phyloP scores from a whole-genome alignment of 2,113 vertebrate species.

The Hyperopisus bebe region DNA sequence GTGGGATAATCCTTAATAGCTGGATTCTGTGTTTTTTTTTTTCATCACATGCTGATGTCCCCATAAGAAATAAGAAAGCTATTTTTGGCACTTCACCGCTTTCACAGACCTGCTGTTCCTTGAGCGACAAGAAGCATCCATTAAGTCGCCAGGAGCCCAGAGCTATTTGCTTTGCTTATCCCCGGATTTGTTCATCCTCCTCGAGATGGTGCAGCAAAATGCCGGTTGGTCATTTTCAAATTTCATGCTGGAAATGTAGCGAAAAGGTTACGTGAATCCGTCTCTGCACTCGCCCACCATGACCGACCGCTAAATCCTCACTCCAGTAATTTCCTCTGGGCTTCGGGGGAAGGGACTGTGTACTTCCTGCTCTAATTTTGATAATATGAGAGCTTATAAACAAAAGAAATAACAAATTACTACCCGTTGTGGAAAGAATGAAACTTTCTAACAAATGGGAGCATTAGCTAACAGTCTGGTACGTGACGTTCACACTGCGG shows the following conservation, averaged over 20 bases:
- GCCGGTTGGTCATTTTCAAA: constrained; percentile 31
- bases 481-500: neutral
- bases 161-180: constrained; percentile 18
- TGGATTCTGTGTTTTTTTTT: neutral
- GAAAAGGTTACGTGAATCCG: constrained; percentile 23
- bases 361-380: neutral
- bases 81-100: neutral
- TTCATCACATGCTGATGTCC: neutral
- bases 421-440: neutral
- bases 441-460: neutral
- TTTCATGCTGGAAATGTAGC: constrained; percentile 19
- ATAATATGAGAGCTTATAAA: constrained; percentile 7
- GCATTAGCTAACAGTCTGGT: neutral
- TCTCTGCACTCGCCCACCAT: neutral
- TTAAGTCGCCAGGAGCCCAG: neutral
- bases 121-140: neutral
- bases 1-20: neutral
- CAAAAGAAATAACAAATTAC: neutral
- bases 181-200: constrained; percentile 12
- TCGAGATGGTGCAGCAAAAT: constrained; percentile 21
- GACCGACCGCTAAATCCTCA: constrained; percentile 2
- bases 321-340: constrained; percentile 13
- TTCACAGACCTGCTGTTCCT: neutral
- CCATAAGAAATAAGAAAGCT: neutral
- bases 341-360: neutral